Percentiles rank a stretch among this genome's conserved stretches.
phyloP scores from a whole-genome alignment of 2,888 invertebrate species.

The Thecocarcelia acutangulata region DNA sequence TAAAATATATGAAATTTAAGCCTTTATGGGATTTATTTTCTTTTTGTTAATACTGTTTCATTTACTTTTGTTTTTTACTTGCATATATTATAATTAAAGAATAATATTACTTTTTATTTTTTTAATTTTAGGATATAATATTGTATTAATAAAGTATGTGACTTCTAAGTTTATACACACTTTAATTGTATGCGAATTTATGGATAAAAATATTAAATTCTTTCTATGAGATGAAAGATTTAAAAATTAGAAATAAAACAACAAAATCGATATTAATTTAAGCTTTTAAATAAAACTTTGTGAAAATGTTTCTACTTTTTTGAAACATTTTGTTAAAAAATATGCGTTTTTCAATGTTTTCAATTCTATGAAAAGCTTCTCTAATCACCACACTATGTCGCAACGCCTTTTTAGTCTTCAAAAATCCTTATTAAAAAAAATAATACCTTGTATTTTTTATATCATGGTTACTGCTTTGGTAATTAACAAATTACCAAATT shows the following conservation, averaged over 20 bases:
- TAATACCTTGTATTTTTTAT: too few species aligned
- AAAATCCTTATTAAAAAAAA: too few species aligned
- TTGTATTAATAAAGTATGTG: constrained; percentile 18
- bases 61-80: not conserved
- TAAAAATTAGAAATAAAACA: constrained; percentile 21
- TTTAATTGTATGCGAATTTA: constrained; percentile 49
- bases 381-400: too few species aligned
- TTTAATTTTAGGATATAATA: constrained; percentile 11
- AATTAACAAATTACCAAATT: too few species aligned
- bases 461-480: too few species aligned
- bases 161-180: constrained; percentile 44
- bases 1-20: not conserved
- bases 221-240: constrained; percentile 6
- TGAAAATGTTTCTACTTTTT: constrained; percentile 22
- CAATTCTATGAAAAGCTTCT: too few species aligned
- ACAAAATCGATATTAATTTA: constrained; percentile 36
- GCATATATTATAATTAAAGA: not conserved
- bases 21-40: not conserved
- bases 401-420: too few species aligned
- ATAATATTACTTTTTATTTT: not conserved
- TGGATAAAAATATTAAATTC: constrained; percentile 27
- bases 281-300: constrained; percentile 43
- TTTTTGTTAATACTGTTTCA: not conserved
- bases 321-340: not conserved
- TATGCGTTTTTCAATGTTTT: too few species aligned